Evolutionary conservation across 2,888 invertebrate species (phyloP).

Genomic region (Drosophila koepferae): DNA sequence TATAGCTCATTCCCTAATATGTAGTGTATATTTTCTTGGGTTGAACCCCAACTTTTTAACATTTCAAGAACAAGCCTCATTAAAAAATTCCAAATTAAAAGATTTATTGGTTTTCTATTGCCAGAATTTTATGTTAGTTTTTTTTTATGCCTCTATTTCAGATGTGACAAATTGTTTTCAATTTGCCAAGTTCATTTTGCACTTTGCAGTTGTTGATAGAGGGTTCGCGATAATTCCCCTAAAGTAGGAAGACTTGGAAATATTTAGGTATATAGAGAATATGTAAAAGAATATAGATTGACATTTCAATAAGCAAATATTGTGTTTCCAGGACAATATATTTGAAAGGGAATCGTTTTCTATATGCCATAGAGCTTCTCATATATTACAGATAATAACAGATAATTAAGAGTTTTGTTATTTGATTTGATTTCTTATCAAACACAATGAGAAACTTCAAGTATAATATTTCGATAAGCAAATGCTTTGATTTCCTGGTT

Average conservation of each 20-base stretch:
- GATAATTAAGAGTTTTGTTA: too few species aligned
- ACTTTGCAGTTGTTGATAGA: constrained; percentile 1
- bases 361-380: too few species aligned
- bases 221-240: neutral
- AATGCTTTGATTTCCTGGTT: neutral
- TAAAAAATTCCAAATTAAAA: constrained; percentile 3
- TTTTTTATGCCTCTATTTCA: constrained; percentile 3
- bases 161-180: constrained; percentile 9
- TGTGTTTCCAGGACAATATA: too few species aligned
- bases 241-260: neutral
- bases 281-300: too few species aligned
- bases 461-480: neutral
- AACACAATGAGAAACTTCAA: neutral
- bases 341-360: too few species aligned
- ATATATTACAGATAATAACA: too few species aligned
- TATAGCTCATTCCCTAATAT: too few species aligned
- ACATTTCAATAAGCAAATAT: too few species aligned
- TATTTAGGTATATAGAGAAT: neutral
- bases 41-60: neutral
- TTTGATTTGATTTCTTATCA: neutral
- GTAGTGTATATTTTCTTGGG: neutral
- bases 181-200: constrained; percentile 1
- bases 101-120: constrained; percentile 1
- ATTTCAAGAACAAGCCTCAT: constrained; percentile 3
- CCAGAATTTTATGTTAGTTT: neutral